These are phyloP conservation scores for Orgyia antiqua DNA, from an alignment of 2,888 invertebrate species.

Conservation along the genomic window DNA sequence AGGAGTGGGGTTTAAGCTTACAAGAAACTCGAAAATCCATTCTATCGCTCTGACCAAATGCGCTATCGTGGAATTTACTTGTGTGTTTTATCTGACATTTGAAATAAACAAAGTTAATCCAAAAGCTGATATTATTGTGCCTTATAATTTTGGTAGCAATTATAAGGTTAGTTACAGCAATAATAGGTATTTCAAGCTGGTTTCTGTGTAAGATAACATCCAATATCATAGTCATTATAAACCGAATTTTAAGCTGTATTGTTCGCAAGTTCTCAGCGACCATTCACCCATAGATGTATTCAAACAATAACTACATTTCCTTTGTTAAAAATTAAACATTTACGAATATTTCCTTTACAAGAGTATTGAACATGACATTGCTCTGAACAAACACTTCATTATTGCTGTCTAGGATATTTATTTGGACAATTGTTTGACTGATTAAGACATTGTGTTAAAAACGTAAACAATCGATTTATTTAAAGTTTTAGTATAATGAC, in stretches of 20 bases:
- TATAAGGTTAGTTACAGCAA: too few species aligned
- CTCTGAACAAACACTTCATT: slow-evolving; percentile 1
- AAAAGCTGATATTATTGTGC: too few species aligned
- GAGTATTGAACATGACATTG: too few species aligned
- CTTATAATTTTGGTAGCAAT: too few species aligned
- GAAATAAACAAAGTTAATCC: too few species aligned
- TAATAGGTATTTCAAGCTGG: too few species aligned
- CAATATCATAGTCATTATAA: slow-evolving; percentile 13
- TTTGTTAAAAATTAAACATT: slow-evolving; percentile 11
- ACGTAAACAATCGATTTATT: not conserved
- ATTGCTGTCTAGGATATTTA: not conserved
- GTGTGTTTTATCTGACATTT: too few species aligned
- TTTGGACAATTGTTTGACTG: not conserved
- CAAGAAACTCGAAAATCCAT: too few species aligned
- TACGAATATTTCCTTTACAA: too few species aligned
- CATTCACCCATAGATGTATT: slow-evolving; percentile 14
- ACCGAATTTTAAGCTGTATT: slow-evolving; percentile 23
- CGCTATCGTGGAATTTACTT: too few species aligned
- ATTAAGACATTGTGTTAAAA: slow-evolving; percentile 1
- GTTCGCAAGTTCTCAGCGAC: slow-evolving; percentile 17
- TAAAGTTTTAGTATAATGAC: not conserved
- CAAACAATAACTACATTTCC: slow-evolving; percentile 14
- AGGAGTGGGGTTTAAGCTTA: too few species aligned
- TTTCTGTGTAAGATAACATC: slow-evolving; percentile 20
- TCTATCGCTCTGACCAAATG: too few species aligned